These are phyloP conservation scores for Idaea biselata DNA, from an alignment of 2,888 invertebrate genomes.

Conservation along the genomic window DNA sequence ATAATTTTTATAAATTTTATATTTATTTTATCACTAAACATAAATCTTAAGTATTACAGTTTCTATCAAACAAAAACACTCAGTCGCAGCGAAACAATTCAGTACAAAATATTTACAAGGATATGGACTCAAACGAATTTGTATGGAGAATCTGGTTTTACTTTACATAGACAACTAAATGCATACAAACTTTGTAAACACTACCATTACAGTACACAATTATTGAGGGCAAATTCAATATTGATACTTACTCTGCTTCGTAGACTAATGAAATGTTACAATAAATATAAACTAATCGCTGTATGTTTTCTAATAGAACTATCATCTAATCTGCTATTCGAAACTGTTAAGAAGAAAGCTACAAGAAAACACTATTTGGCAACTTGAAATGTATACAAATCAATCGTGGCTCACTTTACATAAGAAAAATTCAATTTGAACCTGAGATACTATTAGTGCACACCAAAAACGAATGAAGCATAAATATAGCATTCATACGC, in stretches of 20 bases:
- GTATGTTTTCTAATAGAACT: slow-evolving; percentile 56
- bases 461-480: slow-evolving; percentile 47
- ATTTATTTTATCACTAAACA: slow-evolving; percentile 80
- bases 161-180: slow-evolving; percentile 64
- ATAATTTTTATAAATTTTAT: slow-evolving; percentile 67
- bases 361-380: slow-evolving; percentile 73
- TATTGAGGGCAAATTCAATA: slow-evolving; percentile 17
- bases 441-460: slow-evolving; percentile 56
- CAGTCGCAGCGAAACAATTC: slow-evolving; percentile 75
- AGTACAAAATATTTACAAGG: slow-evolving; percentile 76
- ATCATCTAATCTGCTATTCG: slow-evolving; percentile 60
- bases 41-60: slow-evolving; percentile 80
- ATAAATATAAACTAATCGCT: slow-evolving; percentile 69
- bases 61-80: slow-evolving; percentile 78
- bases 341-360: slow-evolving; percentile 63
- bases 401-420: slow-evolving; percentile 60
- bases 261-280: slow-evolving; percentile 39
- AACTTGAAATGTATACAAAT: slow-evolving; percentile 74
- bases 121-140: slow-evolving; percentile 38
- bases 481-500: slow-evolving; percentile 33
- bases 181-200: slow-evolving; percentile 49
- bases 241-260: slow-evolving; percentile 18
- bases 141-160: slow-evolving; percentile 39
- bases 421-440: slow-evolving; percentile 59
- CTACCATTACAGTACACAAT: slow-evolving; percentile 23